A percentile compares a stretch with the other conserved stretches of the same genome.
phyloP scores from a whole-genome alignment of 2,797 vertebrate species.

The Centropyge bicolor region DNA sequence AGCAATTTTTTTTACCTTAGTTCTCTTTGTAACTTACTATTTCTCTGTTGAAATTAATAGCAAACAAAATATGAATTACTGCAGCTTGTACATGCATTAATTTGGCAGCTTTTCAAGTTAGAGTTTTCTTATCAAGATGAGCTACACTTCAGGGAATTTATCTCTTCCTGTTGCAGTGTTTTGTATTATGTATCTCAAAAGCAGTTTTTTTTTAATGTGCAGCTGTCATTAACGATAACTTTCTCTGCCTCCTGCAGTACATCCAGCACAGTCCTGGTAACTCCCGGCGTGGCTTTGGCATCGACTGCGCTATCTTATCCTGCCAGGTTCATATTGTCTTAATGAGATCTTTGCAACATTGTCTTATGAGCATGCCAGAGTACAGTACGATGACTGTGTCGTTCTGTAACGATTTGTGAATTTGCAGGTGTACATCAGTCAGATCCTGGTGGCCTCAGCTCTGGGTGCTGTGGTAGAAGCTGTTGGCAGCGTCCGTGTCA shows the following conservation, averaged over 20 bases:
- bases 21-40: neutral
- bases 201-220: neutral
- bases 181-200: neutral
- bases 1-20: neutral
- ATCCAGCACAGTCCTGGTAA: conserved; percentile 95
- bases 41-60: neutral
- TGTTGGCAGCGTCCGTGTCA: conserved; percentile 90
- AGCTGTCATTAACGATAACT: neutral
- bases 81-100: neutral
- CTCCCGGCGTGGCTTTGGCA: conserved; percentile 95
- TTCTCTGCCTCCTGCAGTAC: conserved; percentile 86
- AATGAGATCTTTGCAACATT: conserved; percentile 78
- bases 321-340: conserved; percentile 88
- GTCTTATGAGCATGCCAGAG: conserved; percentile 70
- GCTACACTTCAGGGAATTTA: neutral
- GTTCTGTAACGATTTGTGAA: neutral
- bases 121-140: neutral
- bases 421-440: conserved; percentile 96
- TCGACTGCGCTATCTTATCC: conserved; percentile 97
- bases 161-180: neutral
- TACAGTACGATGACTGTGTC: neutral
- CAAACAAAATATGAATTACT: neutral
- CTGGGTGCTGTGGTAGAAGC: conserved; percentile 91
- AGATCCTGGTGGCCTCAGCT: conserved; percentile 96
- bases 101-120: neutral